Percentiles rank a stretch among this genome's conserved stretches.
Conservation (phyloP, 2,888 invertebrate species). For the Agonopterix subpropinquella region DNA sequence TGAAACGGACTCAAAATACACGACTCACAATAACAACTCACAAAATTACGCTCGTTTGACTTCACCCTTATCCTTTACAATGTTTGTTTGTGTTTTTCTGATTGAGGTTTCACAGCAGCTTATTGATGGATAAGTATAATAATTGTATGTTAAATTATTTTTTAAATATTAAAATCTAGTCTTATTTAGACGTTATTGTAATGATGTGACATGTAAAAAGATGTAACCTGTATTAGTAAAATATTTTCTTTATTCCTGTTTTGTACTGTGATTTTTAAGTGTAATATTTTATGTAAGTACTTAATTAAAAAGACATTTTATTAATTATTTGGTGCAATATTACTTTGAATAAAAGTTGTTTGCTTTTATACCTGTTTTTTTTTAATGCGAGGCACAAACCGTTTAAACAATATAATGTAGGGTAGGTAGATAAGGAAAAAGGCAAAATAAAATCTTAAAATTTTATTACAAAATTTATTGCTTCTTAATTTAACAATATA, state of each 20-base stretch:
- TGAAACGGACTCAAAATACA: too few relatives aligned
- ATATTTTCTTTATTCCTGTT: conserved; percentile 3
- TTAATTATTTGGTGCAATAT: neutral
- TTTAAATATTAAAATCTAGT: conserved; percentile 2
- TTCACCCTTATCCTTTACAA: too few relatives aligned
- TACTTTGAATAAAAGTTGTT: conserved; percentile 1
- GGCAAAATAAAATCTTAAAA: conserved; percentile 7
- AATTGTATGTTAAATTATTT: too few relatives aligned
- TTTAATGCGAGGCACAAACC: neutral
- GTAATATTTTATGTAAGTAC: neutral
- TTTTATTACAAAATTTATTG: conserved; percentile 33
- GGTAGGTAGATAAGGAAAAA: too few relatives aligned
- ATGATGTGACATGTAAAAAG: neutral
- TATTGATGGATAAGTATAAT: too few relatives aligned
- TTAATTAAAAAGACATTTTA: conserved; percentile 2
- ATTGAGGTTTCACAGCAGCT: too few relatives aligned
- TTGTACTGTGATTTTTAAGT: conserved; percentile 8
- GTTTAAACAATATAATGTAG: too few relatives aligned
- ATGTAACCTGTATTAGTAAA: too few relatives aligned
- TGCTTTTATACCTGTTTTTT: conserved; percentile 1
- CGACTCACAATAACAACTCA: too few relatives aligned
- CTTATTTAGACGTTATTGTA: neutral
- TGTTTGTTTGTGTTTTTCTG: too few relatives aligned
- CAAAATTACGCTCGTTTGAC: too few relatives aligned
- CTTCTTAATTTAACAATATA: conserved; percentile 14